These are phyloP conservation scores for Scolopax bukidnonensis DNA, from an alignment of 2,797 vertebrate genomes.

Conservation along the genomic window DNA sequence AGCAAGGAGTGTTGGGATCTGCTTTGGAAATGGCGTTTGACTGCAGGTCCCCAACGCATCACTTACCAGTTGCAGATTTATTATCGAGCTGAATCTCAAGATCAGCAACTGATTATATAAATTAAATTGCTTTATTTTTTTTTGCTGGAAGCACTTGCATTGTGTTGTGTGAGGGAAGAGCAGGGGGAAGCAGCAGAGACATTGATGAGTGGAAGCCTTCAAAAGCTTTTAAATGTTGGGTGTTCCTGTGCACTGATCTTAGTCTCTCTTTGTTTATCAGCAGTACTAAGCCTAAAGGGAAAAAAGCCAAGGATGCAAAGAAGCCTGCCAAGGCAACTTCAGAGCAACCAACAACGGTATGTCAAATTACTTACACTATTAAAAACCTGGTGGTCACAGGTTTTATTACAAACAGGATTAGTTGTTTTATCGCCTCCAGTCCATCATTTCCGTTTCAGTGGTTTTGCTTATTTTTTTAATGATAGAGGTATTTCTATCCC, in stretches of 20 bases:
- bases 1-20: neutral
- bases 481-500: neutral
- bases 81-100: neutral
- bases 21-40: neutral
- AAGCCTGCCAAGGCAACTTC: slow-evolving; percentile 77
- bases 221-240: neutral
- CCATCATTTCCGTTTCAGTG: neutral
- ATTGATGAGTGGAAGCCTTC: neutral
- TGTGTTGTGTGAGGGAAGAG: neutral
- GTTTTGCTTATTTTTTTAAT: neutral
- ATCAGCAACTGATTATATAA: neutral
- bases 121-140: neutral
- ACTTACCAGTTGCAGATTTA: neutral
- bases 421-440: neutral
- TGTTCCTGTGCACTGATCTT: neutral
- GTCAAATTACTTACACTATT: neutral
- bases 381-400: neutral
- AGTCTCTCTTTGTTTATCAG: slow-evolving; percentile 63
- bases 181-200: neutral
- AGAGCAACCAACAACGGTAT: slow-evolving; percentile 80
- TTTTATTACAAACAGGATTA: neutral
- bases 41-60: neutral
- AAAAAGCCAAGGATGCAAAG: slow-evolving; percentile 88
- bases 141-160: neutral
- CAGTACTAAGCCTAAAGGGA: slow-evolving; percentile 84